Base-by-base conservation (phyloP, 1,140 invertebrate genomes). In the Apis florea region DNA sequence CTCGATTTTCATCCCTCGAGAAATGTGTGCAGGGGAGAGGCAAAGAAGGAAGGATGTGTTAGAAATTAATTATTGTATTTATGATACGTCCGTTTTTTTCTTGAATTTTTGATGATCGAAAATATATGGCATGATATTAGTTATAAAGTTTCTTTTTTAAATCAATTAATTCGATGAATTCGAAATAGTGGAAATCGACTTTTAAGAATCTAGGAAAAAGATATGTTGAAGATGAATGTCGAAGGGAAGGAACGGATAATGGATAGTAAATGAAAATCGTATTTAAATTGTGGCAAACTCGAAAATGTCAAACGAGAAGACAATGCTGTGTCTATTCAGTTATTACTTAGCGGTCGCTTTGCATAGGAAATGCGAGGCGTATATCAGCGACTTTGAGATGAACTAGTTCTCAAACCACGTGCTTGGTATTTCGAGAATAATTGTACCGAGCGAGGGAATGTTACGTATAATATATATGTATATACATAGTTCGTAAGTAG, bases 401-500 rank as follows among this genome's bases (percentile, higher is more conserved):
- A 53, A 85, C 68, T 82, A 77, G 64, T 56, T 81, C 54, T 63
- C 58, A 63, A 77, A 63, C 71, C 64, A 69, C 49, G 70, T 61
- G 58, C 59, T 58, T 67, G 66, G 51, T 80, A 74, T 66, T 86
- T 61, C 64, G 56, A 54, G 70, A 69, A 66, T 80, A 74, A 83
- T 83, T 74, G 54, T 63, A 11, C 54, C 26, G 21, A 53, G 58
- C 53, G 19, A 77, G 68, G n/a, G 61, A 74, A 76, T 54, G 71
- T 64, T 69, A 59, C 68, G 58, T 63, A 40, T 40, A 40, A 40
- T 40, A 31, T 31, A 31, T 31, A 31, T 31, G 4, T 31, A 31
- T 31, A 3, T 31, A 40, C 31, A 40, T 6, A 86, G 61, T 81
- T 86, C 75, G 61, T 86, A 87, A 87, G 84, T 83, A 67, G 84